Evolutionary conservation across 2,888 invertebrate species (phyloP).

Genomic region (Theretra japonica): DNA sequence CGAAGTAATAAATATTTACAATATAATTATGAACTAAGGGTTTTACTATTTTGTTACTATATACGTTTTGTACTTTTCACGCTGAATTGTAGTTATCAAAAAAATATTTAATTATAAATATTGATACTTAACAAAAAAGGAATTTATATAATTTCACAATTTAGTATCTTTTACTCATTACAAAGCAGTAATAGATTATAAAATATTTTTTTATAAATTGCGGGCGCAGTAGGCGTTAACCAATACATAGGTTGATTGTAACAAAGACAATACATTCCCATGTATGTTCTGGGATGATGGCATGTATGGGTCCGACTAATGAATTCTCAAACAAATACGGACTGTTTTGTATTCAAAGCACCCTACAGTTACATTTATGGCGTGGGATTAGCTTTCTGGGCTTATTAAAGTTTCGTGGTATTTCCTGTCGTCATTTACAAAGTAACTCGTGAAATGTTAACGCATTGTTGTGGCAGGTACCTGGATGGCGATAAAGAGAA

Average conservation of each 20-base stretch:
- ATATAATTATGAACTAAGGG: no score
- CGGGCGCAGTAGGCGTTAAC: background rate
- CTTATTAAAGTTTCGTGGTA: slow-evolving; percentile 19
- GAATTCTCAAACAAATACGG: slow-evolving; percentile 58
- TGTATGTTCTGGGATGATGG: slow-evolving; percentile 64
- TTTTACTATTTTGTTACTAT: no score
- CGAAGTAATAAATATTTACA: no score
- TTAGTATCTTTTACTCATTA: background rate
- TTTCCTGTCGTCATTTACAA: background rate
- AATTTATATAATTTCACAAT: no score
- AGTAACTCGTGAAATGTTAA: slow-evolving; percentile 12
- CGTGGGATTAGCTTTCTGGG: slow-evolving; percentile 35
- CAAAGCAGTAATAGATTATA: background rate
- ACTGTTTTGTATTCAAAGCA: slow-evolving; percentile 60
- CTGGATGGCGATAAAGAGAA: background rate
- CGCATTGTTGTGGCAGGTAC: slow-evolving; percentile 9
- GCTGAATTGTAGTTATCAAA: no score
- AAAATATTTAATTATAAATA: no score
- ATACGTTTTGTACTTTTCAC: no score
- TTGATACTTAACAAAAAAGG: no score
- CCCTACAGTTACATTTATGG: slow-evolving; percentile 49
- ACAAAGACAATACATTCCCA: slow-evolving; percentile 46
- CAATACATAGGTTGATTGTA: slow-evolving; percentile 37
- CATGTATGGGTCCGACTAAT: slow-evolving; percentile 58
- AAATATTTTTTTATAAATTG: background rate